These are phyloP conservation scores for Notarius lentiginosus DNA, from an alignment of 2,113 vertebrate species.

Conservation along the genomic window DNA sequence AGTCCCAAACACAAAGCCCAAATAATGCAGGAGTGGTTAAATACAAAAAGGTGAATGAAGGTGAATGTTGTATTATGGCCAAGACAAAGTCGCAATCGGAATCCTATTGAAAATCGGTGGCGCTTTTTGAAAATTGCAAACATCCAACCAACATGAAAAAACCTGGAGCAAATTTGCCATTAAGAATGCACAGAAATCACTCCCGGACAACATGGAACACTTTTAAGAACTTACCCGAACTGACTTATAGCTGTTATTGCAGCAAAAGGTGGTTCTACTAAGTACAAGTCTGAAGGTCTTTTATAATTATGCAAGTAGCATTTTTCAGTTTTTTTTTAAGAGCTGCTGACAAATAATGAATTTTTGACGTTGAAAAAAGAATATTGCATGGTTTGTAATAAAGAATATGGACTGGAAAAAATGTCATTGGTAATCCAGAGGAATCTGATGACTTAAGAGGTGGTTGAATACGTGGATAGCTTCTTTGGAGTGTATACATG, in stretches of 20 bases:
- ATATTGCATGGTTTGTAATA: neutral
- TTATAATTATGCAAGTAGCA: neutral
- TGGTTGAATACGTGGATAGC: neutral
- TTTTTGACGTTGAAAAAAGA: neutral
- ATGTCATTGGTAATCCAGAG: neutral
- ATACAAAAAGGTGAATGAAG: neutral
- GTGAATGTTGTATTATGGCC: neutral
- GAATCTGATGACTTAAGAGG: neutral
- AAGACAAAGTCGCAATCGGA: neutral
- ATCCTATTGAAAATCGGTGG: neutral
- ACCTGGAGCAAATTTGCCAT: neutral
- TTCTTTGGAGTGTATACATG: neutral
- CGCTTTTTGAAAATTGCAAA: neutral
- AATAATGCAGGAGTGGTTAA: neutral
- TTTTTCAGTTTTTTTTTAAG: neutral
- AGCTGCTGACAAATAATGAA: neutral
- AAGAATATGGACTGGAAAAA: neutral
- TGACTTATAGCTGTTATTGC: neutral
- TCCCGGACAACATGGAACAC: neutral
- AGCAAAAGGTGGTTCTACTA: neutral
- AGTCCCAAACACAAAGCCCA: neutral
- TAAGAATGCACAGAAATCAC: neutral
- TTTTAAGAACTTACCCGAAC: neutral
- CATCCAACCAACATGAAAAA: neutral
- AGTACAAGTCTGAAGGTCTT: neutral